phyloP scores from a whole-genome alignment of 2,797 vertebrate genomes.

The Eupleurogrammus muticus region DNA sequence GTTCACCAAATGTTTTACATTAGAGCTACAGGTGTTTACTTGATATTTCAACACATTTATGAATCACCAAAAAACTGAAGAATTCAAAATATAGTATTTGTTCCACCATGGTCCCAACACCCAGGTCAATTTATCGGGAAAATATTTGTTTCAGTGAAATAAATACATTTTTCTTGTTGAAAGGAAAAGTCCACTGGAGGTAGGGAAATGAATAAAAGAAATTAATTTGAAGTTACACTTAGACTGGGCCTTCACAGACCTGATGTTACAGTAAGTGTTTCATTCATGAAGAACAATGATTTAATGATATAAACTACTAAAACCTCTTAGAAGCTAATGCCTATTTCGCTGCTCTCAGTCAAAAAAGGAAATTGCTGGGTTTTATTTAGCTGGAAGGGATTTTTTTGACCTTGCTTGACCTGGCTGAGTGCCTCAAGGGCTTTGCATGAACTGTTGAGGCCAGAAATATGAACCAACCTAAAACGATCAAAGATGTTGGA shows the following conservation, averaged over 20 bases:
- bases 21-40: background rate
- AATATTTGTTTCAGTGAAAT: background rate
- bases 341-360: background rate
- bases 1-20: background rate
- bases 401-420: conserved; percentile 2
- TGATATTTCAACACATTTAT: background rate
- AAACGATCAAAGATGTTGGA: background rate
- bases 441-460: background rate
- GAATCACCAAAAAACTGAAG: background rate
- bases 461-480: conserved; percentile 2
- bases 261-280: background rate
- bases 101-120: background rate
- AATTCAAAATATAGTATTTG: background rate
- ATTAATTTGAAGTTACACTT: background rate
- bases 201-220: no score
- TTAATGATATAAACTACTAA: background rate
- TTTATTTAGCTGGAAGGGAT: background rate
- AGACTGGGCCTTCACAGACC: background rate
- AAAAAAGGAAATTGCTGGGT: background rate
- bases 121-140: no score
- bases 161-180: background rate
- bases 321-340: background rate
- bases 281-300: background rate
- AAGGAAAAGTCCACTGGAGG: no score
- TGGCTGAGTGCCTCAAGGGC: background rate